Percentiles rank a stretch among this genome's conserved stretches.
Conservation (phyloP, 1,140 invertebrate genomes). For the Calliopsis andreniformis region DNA sequence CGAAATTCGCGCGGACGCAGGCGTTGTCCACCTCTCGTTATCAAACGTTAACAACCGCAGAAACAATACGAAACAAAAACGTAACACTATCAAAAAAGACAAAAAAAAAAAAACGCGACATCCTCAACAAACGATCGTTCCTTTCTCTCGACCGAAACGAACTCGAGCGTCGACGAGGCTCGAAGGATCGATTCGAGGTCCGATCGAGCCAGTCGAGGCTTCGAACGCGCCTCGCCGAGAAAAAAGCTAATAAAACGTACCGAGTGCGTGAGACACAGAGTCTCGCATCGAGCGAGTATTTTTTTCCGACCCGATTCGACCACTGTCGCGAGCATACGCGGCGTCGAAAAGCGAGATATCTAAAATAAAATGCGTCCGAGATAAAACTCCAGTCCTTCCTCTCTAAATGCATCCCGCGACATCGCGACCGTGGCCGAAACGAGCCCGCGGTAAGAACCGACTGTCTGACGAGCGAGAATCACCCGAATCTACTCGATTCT, state of each 20-base stretch:
- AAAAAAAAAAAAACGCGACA: conserved; percentile 62
- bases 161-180: conserved; percentile 10
- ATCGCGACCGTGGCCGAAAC: conserved; percentile 6
- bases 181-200: conserved; percentile 13
- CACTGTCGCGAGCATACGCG: conserved; percentile 25
- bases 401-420: conserved; percentile 15
- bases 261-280: conserved; percentile 12
- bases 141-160: neutral
- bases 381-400: neutral
- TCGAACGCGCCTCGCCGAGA: neutral
- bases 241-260: conserved; percentile 42
- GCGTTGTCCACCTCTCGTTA: conserved; percentile 26
- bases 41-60: conserved; percentile 73
- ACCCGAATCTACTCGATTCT: conserved; percentile 16
- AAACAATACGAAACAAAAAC: conserved; percentile 76
- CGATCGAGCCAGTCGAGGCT: too few species aligned
- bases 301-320: neutral
- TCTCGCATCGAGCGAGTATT: conserved; percentile 33
- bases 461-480: conserved; percentile 8
- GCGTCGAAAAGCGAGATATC: conserved; percentile 2
- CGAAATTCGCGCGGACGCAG: conserved; percentile 21
- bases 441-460: conserved; percentile 7
- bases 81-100: conserved; percentile 71
- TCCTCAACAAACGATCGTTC: conserved; percentile 42
- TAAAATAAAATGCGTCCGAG: conserved; percentile 15